Conservation (phyloP, 2,888 invertebrate species). For the Drosophila dives region DNA sequence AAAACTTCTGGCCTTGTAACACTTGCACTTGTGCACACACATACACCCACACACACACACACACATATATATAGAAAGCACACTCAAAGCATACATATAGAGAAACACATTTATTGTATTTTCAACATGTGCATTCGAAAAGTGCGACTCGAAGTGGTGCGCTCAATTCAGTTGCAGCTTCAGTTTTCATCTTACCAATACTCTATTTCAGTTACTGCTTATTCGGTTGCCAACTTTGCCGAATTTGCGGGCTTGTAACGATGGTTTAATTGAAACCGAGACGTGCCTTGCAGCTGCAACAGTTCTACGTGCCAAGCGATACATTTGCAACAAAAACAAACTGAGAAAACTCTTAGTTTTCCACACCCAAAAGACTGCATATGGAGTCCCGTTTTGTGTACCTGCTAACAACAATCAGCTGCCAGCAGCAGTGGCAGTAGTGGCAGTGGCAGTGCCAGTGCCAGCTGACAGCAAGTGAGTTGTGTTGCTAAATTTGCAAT, state of each 20-base stretch:
- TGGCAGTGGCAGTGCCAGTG: not conserved
- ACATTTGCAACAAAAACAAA: constrained; percentile 5
- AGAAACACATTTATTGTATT: constrained; percentile 66
- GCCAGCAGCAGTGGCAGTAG: not conserved
- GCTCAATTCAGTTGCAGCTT: constrained; percentile 6
- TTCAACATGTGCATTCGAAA: constrained; percentile 56
- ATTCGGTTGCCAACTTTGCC: constrained; percentile 54
- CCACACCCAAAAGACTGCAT: not conserved
- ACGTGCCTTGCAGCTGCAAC: constrained; percentile 58
- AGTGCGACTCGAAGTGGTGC: constrained; percentile 33
- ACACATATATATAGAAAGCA: no score
- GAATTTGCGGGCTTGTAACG: constrained; percentile 63
- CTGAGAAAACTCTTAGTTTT: constrained; percentile 5
- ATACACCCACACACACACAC: constrained; percentile 13
- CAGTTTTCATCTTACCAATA: not conserved
- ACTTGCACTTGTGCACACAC: constrained; percentile 65
- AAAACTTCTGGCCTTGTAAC: constrained; percentile 78
- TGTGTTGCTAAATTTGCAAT: constrained; percentile 63
- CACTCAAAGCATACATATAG: constrained; percentile 1
- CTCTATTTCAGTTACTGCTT: constrained; percentile 10
- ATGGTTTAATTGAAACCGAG: constrained; percentile 72
- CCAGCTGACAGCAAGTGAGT: constrained; percentile 27
- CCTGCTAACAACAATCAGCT: constrained; percentile 1
- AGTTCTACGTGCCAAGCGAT: constrained; percentile 43
- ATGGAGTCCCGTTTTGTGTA: not conserved